These are phyloP conservation scores for Odontamblyopus rebecca DNA, from an alignment of 2,797 vertebrate genomes.

Conservation along the genomic window DNA sequence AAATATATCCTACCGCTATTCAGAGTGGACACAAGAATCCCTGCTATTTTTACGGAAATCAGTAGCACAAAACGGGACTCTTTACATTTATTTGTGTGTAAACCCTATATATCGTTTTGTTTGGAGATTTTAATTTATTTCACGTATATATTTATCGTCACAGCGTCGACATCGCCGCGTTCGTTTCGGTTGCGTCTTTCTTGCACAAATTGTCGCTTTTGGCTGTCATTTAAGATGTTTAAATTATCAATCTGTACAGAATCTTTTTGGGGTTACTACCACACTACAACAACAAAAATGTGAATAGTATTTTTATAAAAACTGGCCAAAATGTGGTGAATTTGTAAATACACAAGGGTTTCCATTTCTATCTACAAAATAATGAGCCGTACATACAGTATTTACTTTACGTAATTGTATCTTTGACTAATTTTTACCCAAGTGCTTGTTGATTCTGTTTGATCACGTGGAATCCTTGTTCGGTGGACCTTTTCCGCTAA, in stretches of 20 bases:
- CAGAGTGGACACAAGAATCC: slow-evolving; percentile 8
- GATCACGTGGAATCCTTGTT: slow-evolving; percentile 51
- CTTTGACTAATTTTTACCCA: slow-evolving; percentile 78
- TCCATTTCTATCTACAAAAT: slow-evolving; percentile 58
- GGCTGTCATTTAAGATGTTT: slow-evolving; percentile 18
- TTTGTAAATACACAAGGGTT: slow-evolving; percentile 90
- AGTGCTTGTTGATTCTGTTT: slow-evolving; percentile 61
- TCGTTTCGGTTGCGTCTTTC: slow-evolving; percentile 31
- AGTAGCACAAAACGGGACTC: slow-evolving; percentile 65
- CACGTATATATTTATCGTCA: slow-evolving; percentile 15
- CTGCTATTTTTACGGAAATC: slow-evolving; percentile 41
- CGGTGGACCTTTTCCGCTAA: slow-evolving; percentile 70
- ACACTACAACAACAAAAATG: slow-evolving; percentile 88
- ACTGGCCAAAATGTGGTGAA: slow-evolving; percentile 79
- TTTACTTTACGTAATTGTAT: slow-evolving; percentile 87
- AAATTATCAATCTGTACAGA: slow-evolving; percentile 68
- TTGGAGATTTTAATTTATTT: slow-evolving; percentile 32
- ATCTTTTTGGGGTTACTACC: slow-evolving; percentile 68
- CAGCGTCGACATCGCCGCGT: slow-evolving; percentile 10
- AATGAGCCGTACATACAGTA: slow-evolving; percentile 61
- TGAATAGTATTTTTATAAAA: slow-evolving; percentile 99
- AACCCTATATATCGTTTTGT: slow-evolving; percentile 33
- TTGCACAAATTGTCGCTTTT: slow-evolving; percentile 57
- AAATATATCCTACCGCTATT: slow-evolving; percentile 34
- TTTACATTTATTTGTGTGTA: slow-evolving; percentile 30